phyloP scores from a whole-genome alignment of 2,113 vertebrate species.

The Podarcis muralis region DNA sequence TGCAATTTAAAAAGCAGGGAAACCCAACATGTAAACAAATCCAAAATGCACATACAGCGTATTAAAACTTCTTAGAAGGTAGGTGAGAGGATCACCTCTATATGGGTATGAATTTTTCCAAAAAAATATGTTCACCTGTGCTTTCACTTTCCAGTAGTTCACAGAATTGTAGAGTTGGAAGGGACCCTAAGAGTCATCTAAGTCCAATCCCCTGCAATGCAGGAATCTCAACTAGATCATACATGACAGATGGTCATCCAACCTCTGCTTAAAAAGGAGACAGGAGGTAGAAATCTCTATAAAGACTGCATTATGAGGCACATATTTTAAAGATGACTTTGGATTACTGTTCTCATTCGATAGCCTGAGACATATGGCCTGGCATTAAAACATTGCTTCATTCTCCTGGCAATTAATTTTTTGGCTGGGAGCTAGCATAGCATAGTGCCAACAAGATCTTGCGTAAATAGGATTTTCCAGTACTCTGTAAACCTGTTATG shows the following conservation, averaged over 20 bases:
- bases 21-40: neutral
- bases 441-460: neutral
- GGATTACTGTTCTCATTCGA: conserved; percentile 3
- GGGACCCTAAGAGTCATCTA: no score
- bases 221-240: no score
- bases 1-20: neutral
- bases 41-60: neutral
- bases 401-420: neutral
- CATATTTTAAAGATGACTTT: neutral
- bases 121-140: neutral
- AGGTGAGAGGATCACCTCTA: neutral
- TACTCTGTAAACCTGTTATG: neutral
- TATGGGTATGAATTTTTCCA: neutral
- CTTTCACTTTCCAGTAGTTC: neutral
- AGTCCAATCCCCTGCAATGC: no score
- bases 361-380: conserved; percentile 2
- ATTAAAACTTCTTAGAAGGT: neutral
- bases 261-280: no score
- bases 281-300: neutral
- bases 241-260: no score
- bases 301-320: neutral
- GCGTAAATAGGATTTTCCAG: neutral
- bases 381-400: conserved; percentile 3
- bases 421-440: neutral
- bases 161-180: no score